A percentile compares a stretch with the other conserved stretches of the same genome.
Conservation (phyloP, 2,888 invertebrate genomes). For the Cephus spinipes region DNA sequence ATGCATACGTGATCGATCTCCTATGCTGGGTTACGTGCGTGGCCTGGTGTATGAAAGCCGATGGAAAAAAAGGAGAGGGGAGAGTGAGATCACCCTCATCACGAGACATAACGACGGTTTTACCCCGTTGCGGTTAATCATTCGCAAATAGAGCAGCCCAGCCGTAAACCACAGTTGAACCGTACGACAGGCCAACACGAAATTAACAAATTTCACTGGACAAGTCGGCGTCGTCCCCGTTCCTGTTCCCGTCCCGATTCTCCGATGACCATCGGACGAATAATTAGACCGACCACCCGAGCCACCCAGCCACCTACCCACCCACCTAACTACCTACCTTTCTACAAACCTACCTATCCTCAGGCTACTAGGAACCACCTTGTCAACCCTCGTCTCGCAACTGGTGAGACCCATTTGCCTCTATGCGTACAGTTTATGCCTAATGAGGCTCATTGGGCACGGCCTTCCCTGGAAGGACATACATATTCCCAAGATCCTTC, state of each 20-base stretch:
- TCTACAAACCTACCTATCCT: background rate
- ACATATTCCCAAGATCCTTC: background rate
- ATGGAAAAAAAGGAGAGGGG: background rate
- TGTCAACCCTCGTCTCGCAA: slow-evolving; percentile 1
- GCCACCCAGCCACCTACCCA: no score
- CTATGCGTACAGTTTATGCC: slow-evolving; percentile 29
- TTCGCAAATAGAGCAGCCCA: background rate
- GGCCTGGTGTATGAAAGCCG: background rate
- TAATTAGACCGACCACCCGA: background rate
- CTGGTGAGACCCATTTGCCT: background rate
- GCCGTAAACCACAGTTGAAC: background rate
- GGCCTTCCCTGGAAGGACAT: slow-evolving; percentile 19
- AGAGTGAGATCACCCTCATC: background rate
- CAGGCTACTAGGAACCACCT: background rate
- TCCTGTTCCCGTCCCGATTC: background rate
- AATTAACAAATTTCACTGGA: slow-evolving; percentile 2
- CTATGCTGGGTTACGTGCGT: background rate
- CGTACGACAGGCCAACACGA: background rate
- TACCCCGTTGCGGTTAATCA: background rate
- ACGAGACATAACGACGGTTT: background rate
- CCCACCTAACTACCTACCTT: background rate
- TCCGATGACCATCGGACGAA: background rate
- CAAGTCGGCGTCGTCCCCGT: background rate
- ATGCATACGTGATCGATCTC: background rate
- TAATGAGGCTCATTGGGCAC: slow-evolving; percentile 56